Conservation (phyloP, 2,113 vertebrate species). For the Porphyrio hochstetteri region DNA sequence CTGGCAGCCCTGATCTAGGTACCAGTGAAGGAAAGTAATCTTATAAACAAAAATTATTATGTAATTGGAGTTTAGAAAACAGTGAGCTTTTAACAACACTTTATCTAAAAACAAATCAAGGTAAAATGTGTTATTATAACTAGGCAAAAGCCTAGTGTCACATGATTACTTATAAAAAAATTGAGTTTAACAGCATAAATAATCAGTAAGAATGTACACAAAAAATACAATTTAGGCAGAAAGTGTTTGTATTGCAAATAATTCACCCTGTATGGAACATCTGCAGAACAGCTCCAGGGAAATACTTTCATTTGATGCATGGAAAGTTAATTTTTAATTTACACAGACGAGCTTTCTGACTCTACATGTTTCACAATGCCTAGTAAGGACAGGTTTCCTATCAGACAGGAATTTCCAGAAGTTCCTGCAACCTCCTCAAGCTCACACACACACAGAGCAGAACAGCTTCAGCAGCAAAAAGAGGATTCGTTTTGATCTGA, state of each 20-base stretch:
- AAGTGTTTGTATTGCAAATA: neutral
- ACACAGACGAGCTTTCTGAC: neutral
- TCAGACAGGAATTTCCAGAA: neutral
- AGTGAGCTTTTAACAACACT: neutral
- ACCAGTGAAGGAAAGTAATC: neutral
- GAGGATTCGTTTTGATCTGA: neutral
- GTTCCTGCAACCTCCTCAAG: neutral
- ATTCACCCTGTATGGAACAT: neutral
- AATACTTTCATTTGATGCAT: neutral
- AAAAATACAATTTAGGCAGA: too few species aligned
- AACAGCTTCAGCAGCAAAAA: neutral
- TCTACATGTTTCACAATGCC: neutral
- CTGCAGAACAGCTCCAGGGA: neutral
- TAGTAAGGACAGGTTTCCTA: neutral
- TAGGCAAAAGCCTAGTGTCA: neutral
- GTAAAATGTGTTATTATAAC: neutral
- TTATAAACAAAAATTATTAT: neutral
- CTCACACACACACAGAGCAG: fast-evolving
- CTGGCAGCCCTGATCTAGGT: neutral
- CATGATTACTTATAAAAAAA: neutral
- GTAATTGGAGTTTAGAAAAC: neutral
- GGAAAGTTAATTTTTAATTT: neutral
- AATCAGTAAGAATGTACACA: neutral
- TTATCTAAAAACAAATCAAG: too few species aligned
- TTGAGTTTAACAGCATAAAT: neutral